Percentiles rank a stretch among this genome's conserved stretches.
These are phyloP conservation scores for Adineta ricciae DNA, from an alignment of 2,888 invertebrate species.

Conservation along the genomic window DNA sequence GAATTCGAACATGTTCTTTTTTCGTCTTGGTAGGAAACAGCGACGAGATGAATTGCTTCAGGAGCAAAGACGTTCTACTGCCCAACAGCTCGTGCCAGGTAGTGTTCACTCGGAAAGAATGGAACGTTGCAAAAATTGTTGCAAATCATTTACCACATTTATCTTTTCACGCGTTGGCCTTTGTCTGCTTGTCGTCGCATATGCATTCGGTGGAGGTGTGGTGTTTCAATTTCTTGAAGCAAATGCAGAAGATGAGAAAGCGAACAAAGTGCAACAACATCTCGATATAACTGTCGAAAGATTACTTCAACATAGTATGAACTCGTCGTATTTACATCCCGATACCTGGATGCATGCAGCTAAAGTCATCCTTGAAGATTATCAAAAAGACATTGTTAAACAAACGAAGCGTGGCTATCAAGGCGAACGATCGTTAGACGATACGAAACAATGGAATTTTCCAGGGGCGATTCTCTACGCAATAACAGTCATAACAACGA, in stretches of 20 bases:
- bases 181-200: constrained; percentile 31
- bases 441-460: constrained; percentile 31
- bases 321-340: constrained; percentile 26
- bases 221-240: constrained; percentile 33
- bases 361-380: constrained; percentile 25
- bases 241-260: constrained; percentile 23
- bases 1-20: not conserved
- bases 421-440: constrained; percentile 1
- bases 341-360: constrained; percentile 19
- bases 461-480: constrained; percentile 32
- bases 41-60: not conserved
- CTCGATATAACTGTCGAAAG: constrained; percentile 26
- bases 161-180: constrained; percentile 34
- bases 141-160: constrained; percentile 29
- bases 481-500: constrained; percentile 33
- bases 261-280: constrained; percentile 14
- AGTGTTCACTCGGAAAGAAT: constrained; percentile 21
- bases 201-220: constrained; percentile 31
- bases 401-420: constrained; percentile 27
- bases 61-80: not conserved
- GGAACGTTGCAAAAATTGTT: constrained; percentile 30
- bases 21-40: constrained; percentile 17
- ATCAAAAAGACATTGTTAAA: constrained; percentile 30
- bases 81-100: not conserved
- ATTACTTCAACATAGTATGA: constrained; percentile 28